Percentiles rank a stretch among this genome's conserved stretches.
Evolutionary conservation across 2,797 vertebrate genomes (phyloP).

Genomic region (Myotis myotis): DNA sequence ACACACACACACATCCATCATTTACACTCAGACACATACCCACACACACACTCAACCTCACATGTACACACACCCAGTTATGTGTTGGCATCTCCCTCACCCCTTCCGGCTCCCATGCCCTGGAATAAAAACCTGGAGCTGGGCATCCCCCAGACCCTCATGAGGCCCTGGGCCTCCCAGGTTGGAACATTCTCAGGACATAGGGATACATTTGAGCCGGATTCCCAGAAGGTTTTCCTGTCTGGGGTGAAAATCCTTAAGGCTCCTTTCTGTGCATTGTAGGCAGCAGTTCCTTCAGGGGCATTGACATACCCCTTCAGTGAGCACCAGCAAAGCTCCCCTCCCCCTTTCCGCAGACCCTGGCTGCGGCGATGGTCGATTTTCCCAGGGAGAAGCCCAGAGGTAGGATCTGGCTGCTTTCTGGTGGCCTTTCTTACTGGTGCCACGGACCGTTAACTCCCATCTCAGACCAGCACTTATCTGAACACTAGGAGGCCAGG

Average conservation of each 20-base stretch:
- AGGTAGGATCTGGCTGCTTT: not conserved
- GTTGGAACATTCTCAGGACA: not conserved
- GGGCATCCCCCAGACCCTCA: not conserved
- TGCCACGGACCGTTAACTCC: not conserved
- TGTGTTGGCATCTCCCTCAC: not conserved
- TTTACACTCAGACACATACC: not conserved
- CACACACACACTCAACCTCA: not conserved
- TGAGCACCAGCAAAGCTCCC: too few species aligned
- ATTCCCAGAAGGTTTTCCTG: not conserved
- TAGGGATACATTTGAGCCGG: not conserved
- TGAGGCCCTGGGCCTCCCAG: not conserved
- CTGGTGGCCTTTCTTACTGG: not conserved
- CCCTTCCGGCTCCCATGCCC: not conserved
- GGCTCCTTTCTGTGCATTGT: not conserved
- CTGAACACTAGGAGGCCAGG: not conserved
- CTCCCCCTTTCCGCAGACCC: not conserved
- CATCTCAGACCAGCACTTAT: not conserved
- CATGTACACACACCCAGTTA: not conserved
- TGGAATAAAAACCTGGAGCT: not conserved
- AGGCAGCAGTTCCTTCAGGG: not conserved
- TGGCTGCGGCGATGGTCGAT: rapidly evolving
- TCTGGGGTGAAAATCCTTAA: not conserved
- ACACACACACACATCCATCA: not conserved
- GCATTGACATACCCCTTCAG: not conserved
- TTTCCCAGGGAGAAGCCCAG: not conserved